Conservation (phyloP, 2,113 vertebrate species). For the Mellivora capensis region DNA sequence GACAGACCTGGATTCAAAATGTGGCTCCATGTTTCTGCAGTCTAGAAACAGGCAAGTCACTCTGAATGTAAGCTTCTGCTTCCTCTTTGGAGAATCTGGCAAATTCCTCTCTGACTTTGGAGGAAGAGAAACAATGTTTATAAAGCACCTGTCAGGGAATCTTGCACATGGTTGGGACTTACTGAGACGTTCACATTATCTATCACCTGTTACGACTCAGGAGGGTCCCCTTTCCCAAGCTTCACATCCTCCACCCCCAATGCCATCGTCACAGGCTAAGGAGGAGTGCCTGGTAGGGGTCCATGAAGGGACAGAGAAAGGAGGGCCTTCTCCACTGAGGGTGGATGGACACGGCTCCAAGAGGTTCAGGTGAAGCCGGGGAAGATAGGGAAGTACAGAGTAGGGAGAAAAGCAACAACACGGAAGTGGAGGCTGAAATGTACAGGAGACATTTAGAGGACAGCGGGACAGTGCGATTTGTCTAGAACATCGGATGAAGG, state of each 20-base stretch:
- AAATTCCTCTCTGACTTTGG: not conserved
- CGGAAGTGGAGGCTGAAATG: not conserved
- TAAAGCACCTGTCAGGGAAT: not conserved
- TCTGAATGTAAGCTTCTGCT: not conserved
- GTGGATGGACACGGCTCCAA: not conserved
- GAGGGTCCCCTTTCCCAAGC: not conserved
- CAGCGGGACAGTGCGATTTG: fast-evolving
- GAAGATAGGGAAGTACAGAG: fast-evolving
- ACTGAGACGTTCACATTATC: not conserved
- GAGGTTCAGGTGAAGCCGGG: not conserved
- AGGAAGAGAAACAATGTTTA: not conserved
- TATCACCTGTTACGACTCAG: not conserved
- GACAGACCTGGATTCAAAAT: not conserved
- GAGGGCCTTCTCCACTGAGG: not conserved
- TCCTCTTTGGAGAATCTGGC: not conserved
- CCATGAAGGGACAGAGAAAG: not conserved
- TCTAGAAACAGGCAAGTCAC: too few species aligned
- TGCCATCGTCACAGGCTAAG: fast-evolving
- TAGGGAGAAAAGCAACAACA: not conserved
- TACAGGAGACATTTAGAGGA: fast-evolving
- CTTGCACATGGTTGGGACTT: not conserved
- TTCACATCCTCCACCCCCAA: too few species aligned
- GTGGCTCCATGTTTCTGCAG: not conserved
- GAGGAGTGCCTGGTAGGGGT: not conserved
- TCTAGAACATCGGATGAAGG: fast-evolving